Evolutionary conservation across 2,797 vertebrate genomes (phyloP).

Genomic region (Anableps anableps): DNA sequence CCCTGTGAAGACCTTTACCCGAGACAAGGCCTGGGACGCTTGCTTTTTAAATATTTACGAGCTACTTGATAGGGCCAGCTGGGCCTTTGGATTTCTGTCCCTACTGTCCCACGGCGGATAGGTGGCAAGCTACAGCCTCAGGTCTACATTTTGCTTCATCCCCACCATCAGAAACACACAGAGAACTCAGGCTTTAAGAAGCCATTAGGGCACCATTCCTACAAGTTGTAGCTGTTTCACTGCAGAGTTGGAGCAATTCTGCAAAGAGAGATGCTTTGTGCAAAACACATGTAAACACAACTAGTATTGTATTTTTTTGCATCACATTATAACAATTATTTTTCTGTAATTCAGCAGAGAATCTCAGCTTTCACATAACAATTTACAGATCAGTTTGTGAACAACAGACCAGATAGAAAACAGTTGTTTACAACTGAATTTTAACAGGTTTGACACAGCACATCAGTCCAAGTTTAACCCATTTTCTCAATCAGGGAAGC

Average conservation of each 20-base stretch:
- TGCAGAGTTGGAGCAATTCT: constrained; percentile 32
- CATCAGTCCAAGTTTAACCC: constrained; percentile 46
- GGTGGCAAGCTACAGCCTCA: constrained; percentile 29
- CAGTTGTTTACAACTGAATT: constrained; percentile 48
- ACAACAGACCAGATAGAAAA: constrained; percentile 24
- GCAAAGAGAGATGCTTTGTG: constrained; percentile 16
- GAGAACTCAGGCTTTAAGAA: constrained; percentile 41
- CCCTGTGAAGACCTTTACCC: constrained; percentile 74
- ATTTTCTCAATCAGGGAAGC: constrained; percentile 86
- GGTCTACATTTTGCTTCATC: constrained; percentile 41
- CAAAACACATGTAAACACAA: constrained; percentile 22
- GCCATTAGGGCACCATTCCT: constrained; percentile 52
- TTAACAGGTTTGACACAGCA: background rate
- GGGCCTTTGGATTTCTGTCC: constrained; percentile 61
- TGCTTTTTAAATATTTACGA: constrained; percentile 83
- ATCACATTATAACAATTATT: constrained; percentile 1
- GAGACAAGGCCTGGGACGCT: constrained; percentile 60
- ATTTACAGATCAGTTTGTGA: constrained; percentile 13
- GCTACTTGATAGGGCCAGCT: constrained; percentile 78
- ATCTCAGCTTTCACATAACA: constrained; percentile 4
- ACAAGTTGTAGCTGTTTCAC: constrained; percentile 39
- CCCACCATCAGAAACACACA: constrained; percentile 2
- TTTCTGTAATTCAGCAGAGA: background rate
- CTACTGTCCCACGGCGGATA: constrained; percentile 56
- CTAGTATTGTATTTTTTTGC: constrained; percentile 12